A percentile compares a stretch with the other conserved stretches of the same genome.
phyloP scores from a whole-genome alignment of 2,888 invertebrate species.

The Acleris sparsana region DNA sequence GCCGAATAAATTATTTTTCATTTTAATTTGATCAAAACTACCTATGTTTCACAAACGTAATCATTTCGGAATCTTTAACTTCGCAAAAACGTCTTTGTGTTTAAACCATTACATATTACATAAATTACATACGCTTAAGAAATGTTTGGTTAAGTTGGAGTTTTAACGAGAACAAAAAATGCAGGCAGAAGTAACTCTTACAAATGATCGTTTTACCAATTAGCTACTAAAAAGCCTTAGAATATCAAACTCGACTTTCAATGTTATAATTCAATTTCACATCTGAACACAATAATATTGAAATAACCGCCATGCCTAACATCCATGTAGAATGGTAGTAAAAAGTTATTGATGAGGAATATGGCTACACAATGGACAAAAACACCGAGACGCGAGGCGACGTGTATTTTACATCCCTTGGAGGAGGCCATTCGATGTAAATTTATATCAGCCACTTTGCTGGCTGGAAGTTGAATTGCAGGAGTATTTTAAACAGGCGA shows the following conservation, averaged over 20 bases:
- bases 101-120: no score
- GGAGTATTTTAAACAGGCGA: background rate
- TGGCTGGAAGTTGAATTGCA: background rate
- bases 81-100: no score
- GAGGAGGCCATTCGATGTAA: constrained; percentile 13
- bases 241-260: background rate
- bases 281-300: background rate
- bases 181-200: no score
- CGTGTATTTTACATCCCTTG: background rate
- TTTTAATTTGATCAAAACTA: no score
- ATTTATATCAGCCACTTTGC: constrained; percentile 10
- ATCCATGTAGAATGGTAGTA: constrained; percentile 3
- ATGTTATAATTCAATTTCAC: background rate
- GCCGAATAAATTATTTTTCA: no score
- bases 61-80: no score
- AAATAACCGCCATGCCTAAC: background rate
- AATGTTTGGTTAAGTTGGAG: no score
- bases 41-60: no score
- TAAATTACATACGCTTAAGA: no score
- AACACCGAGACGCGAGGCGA: constrained; percentile 8
- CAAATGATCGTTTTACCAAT: no score
- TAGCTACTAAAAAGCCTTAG: no score
- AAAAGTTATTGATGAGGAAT: constrained; percentile 16
- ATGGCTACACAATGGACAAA: constrained; percentile 16
- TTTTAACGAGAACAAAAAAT: no score